These are phyloP conservation scores for Scartelaos histophorus DNA, from an alignment of 2,113 vertebrate genomes.

Conservation along the genomic window DNA sequence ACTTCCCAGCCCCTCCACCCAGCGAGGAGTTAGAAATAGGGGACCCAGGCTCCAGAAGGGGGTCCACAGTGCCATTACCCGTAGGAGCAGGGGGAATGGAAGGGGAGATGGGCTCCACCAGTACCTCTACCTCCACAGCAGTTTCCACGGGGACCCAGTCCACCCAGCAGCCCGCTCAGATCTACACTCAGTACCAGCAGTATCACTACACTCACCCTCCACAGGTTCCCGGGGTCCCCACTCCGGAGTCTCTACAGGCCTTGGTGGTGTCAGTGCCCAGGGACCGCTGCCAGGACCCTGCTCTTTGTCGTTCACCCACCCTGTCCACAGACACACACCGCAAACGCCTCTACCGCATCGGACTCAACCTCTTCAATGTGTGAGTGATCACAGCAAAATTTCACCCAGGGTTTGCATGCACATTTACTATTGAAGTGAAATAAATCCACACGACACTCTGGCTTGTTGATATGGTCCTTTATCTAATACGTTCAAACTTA, in stretches of 20 bases:
- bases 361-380: conserved; percentile 98
- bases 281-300: conserved; percentile 93
- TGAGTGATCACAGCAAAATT: conserved; percentile 73
- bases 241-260: conserved; percentile 89
- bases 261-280: conserved; percentile 93
- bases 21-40: conserved; percentile 72
- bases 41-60: conserved; percentile 57
- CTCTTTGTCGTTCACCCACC: conserved; percentile 90
- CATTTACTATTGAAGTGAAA: too few species aligned
- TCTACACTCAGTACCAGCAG: conserved; percentile 77
- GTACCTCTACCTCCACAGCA: conserved; percentile 87
- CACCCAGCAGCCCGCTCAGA: conserved; percentile 71
- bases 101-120: conserved; percentile 85
- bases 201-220: conserved; percentile 73
- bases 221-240: conserved; percentile 75
- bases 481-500: background rate
- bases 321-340: conserved; percentile 96
- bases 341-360: conserved; percentile 95
- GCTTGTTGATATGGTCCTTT: background rate
- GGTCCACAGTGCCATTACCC: conserved; percentile 54
- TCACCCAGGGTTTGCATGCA: too few species aligned
- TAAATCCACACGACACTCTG: background rate
- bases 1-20: conserved; percentile 79
- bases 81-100: conserved; percentile 54
- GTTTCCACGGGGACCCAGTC: conserved; percentile 87